A percentile compares a stretch with the other conserved stretches of the same genome.
These are phyloP conservation scores for Bellardia pandia DNA, from an alignment of 2,888 invertebrate species.

Conservation along the genomic window DNA sequence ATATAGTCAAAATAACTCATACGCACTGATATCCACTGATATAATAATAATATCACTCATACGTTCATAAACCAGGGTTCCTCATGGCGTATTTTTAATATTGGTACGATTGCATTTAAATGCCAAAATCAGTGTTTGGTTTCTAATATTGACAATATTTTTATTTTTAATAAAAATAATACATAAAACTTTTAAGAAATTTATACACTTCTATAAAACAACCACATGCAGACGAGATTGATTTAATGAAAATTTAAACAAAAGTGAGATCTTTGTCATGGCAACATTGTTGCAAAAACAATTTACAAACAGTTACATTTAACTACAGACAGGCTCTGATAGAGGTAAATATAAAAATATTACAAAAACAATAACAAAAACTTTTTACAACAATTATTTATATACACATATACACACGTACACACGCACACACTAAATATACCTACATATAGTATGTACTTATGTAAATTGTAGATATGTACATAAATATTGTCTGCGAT, in stretches of 20 bases:
- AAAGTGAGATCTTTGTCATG: neutral
- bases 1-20: too few species aligned
- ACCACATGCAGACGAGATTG: neutral
- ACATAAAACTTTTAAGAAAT: too few species aligned
- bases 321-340: slow-evolving; percentile 47
- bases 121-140: too few species aligned
- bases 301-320: slow-evolving; percentile 47
- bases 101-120: neutral
- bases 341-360: slow-evolving; percentile 52
- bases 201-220: too few species aligned
- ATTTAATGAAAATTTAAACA: neutral
- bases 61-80: neutral
- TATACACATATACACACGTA: slow-evolving; percentile 1
- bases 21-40: too few species aligned
- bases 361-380: slow-evolving; percentile 22
- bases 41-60: neutral
- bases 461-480: neutral
- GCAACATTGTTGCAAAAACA: neutral
- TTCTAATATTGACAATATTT: too few species aligned
- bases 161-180: too few species aligned
- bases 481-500: slow-evolving; percentile 80
- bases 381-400: slow-evolving; percentile 59
- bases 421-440: too few species aligned
- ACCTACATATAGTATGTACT: too few species aligned
- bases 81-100: neutral